Evolutionary conservation across 2,797 vertebrate species (phyloP), one percentile per base, ranked within the genome.

Genomic region (Chromobotia macracanthus): DNA sequence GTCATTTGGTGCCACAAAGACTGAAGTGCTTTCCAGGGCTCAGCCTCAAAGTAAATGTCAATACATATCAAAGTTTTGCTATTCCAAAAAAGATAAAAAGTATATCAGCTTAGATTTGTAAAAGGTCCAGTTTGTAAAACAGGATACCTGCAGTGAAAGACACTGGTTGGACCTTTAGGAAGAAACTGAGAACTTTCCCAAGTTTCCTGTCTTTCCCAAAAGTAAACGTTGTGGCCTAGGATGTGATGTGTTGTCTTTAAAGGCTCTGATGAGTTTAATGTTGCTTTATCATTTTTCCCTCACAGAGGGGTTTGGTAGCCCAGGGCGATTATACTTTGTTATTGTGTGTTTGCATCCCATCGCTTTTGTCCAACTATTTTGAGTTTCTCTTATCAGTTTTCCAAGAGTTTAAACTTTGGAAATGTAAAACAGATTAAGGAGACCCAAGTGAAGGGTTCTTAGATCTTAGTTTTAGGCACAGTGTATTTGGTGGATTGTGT

Each of bases 1-100:
- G 82, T 75, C 72, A 72, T 69, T 82, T 69, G 69, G 73, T 65
- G 50, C 50, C 76, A 65, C 58, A 38, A 80, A 76, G 83, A 77
- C n/a, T 23, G 63, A 66, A 87, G 87, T 88, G 89, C 88, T 86
- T 91, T 77, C 65, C 31, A 74, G 87, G 86, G 86, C 84, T 76
- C 53, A 55, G 69, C 75, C 79, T 84, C 77, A 79, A 87, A 81
- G 67, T 71, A 87, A 89, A 90, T 89, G 91, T 92, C 87, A 86
- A 91, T 88, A 92, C 93, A 94, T 94, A 94, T 94, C 93, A 92
- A 82, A 84, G 88, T 87, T 86, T 87, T 86, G 84, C 87, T 84
- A 70, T 84, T 83, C 70, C 77, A 77, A 83, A 86, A 87, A 81
- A 44, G 75, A 77, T 58, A 66, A 82, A 9, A 72, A 61, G 41